Conservation (phyloP, 2,888 invertebrate species). For the Caradrina clavipalpis region DNA sequence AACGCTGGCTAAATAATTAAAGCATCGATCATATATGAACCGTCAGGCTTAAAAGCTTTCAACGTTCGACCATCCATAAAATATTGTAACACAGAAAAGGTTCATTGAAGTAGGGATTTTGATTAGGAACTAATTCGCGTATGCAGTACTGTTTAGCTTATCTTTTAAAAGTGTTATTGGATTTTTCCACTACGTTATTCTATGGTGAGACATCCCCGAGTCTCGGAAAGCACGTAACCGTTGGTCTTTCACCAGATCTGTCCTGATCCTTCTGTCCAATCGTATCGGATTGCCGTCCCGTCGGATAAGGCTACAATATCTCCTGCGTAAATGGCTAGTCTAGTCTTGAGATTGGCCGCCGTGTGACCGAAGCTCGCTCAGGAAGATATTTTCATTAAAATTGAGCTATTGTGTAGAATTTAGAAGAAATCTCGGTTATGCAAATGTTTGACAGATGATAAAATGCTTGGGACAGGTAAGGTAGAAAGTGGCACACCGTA, state of each 20-base stretch:
- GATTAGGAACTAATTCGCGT: slow-evolving; percentile 66
- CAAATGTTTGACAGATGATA: slow-evolving; percentile 84
- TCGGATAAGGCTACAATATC: too few species aligned
- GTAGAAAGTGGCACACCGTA: slow-evolving; percentile 78
- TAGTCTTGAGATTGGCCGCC: too few species aligned
- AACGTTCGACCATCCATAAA: slow-evolving; percentile 44
- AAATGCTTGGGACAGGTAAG: slow-evolving; percentile 73
- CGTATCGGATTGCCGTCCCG: too few species aligned
- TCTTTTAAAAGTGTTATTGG: too few species aligned
- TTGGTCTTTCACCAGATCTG: too few species aligned
- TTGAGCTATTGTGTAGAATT: slow-evolving; percentile 61
- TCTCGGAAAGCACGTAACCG: too few species aligned
- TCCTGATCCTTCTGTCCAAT: too few species aligned
- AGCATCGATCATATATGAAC: slow-evolving; percentile 52
- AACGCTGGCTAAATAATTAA: slow-evolving; percentile 79
- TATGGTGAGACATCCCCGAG: too few species aligned
- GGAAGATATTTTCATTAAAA: slow-evolving; percentile 66
- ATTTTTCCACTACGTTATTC: too few species aligned
- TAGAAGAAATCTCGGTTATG: slow-evolving; percentile 81
- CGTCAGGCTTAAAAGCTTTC: slow-evolving; percentile 58
- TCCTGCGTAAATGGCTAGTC: too few species aligned
- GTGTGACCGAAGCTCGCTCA: too few species aligned
- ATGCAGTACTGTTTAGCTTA: too few species aligned
- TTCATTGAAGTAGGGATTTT: slow-evolving; percentile 58
- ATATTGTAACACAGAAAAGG: slow-evolving; percentile 39